Base-by-base conservation (phyloP, 2,888 invertebrate species). In the Lacanobia wlatinum region DNA sequence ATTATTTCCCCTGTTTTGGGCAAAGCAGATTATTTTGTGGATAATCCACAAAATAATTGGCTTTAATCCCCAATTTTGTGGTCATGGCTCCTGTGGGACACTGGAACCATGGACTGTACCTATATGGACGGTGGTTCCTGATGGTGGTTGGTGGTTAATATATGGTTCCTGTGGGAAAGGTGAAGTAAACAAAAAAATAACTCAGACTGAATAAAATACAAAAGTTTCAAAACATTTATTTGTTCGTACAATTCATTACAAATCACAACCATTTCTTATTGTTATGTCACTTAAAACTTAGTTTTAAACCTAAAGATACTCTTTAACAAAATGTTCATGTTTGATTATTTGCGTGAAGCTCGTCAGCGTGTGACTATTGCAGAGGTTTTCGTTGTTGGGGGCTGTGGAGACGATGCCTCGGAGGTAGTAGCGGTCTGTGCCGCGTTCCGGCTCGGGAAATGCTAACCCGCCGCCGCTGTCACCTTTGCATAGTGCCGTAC, bases 381-480 rank as follows among this genome's bases (percentile, higher is more conserved):
- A 94, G 0, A 81, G 63, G 48, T 90, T 83, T 2, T 90, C 90
- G 66, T 89, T 89, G 23, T 85, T 87, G 0, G 94, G 92, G 0
- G 93, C 92, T 0, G 92, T 92, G 46, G 94, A 94, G 0, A 94
- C 93, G 1, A 95, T 78, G 0, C 95, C 95, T 0, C 94, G 87
- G 1, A 95, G 90, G 80, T 92, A 95, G 82, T 89, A 94, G 0
- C 94, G 88, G 3, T 87, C 81, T 0, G 78, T 73, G 3, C 90
- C 91, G 10, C 85, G 84, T 14, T 91, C 91, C 0, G 46, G 53
- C 1, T 88, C 87, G 0, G 91, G 86, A 76, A 95, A 94, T 0
- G 91, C 90, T 0, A 96, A 84, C 0, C 95, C 95, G 0, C 95
- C 94, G 0, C 95, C 95, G 70, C 94, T 94, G 89, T 96, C 95